Evolutionary conservation across 2,888 invertebrate species (phyloP).

Genomic region (Margaritifera margaritifera): DNA sequence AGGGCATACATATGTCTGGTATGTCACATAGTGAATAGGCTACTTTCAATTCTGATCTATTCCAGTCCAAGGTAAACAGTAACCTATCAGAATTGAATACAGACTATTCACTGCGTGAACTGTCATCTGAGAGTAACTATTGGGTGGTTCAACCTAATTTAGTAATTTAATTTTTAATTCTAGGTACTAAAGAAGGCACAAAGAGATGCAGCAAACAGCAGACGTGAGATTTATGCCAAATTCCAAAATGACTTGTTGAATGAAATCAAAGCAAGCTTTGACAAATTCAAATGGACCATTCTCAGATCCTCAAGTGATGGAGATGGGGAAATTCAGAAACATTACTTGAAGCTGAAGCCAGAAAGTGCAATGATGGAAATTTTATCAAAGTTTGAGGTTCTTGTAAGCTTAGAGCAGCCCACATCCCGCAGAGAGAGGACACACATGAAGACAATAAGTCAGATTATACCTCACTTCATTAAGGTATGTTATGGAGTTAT

Average conservation of each 20-base stretch:
- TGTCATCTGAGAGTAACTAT: too few species aligned
- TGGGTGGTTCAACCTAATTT: too few species aligned
- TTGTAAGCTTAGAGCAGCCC: conserved; percentile 25
- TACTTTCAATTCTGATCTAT: too few species aligned
- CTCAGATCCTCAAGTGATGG: conserved; percentile 42
- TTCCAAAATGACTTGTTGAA: conserved; percentile 45
- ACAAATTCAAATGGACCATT: conserved; percentile 53
- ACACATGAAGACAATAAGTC: too few species aligned
- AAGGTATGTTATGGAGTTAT: too few species aligned
- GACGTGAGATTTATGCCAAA: conserved; percentile 37
- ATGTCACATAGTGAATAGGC: too few species aligned
- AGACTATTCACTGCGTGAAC: too few species aligned
- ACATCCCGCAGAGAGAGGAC: not conserved
- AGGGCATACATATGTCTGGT: too few species aligned
- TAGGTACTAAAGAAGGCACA: conserved; percentile 69
- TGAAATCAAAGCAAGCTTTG: conserved; percentile 46
- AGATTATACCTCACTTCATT: too few species aligned
- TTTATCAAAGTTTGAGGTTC: conserved; percentile 45
- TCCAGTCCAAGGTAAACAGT: too few species aligned
- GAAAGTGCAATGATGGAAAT: conserved; percentile 56
- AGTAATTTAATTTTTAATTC: conserved; percentile 1
- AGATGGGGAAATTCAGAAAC: conserved; percentile 43
- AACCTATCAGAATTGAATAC: too few species aligned
- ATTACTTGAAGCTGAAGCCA: conserved; percentile 55
- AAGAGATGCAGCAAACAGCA: conserved; percentile 53